A percentile compares a stretch with the other conserved stretches of the same genome.
Conservation (phyloP, 2,888 invertebrate genomes). For the Torymus auratus region DNA sequence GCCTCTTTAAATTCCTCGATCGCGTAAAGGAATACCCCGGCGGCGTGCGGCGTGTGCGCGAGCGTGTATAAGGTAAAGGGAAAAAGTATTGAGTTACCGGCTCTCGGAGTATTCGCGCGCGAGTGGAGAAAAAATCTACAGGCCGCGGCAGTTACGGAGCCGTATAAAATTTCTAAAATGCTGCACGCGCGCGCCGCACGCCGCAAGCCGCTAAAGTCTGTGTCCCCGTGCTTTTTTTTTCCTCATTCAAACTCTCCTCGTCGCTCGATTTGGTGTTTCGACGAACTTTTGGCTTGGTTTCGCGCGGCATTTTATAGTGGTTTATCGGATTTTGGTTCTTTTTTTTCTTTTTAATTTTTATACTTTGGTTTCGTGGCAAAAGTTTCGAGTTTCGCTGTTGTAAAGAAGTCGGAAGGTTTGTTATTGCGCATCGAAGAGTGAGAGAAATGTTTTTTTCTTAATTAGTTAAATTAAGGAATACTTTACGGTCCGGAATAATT, state of each 20-base stretch:
- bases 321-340: background rate
- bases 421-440: no score
- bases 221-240: background rate
- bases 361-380: no score
- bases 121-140: background rate
- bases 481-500: no score
- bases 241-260: no score
- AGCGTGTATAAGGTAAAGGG: background rate
- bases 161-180: conserved; percentile 40
- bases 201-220: background rate
- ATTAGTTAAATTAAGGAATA: no score
- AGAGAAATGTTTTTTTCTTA: no score
- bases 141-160: conserved; percentile 18
- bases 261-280: no score
- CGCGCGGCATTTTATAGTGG: no score
- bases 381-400: no score
- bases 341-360: background rate
- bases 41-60: background rate
- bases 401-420: no score
- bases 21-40: conserved; percentile 45
- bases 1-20: conserved; percentile 49
- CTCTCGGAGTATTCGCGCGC: background rate
- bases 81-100: conserved; percentile 53
- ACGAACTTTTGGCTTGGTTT: no score
- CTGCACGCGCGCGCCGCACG: background rate